Evolutionary conservation across 2,888 invertebrate species (phyloP), one percentile per base, ranked within the genome.

Genomic region (Galeruca laticollis): DNA sequence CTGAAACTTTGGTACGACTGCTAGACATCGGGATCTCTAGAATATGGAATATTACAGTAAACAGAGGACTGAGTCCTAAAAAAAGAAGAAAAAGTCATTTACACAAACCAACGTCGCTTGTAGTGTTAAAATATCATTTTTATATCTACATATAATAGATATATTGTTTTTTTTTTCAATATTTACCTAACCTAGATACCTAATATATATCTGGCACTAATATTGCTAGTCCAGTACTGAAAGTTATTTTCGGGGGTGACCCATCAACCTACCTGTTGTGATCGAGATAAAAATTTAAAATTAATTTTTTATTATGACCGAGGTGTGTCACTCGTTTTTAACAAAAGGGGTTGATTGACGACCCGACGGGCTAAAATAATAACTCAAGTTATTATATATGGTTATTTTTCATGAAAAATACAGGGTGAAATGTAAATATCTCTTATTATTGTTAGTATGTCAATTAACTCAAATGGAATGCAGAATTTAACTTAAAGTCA

Each of bases 201-300:
- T n/a, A 26, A 26, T 5, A 26, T 5, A 6, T 2, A 26, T 0
- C 3, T 26, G 26, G 3, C 6, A 26, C 26, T 26, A 5, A 6
- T 26, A 26, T 18, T 1, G 18, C 47, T 47, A 52, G 26, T 52
- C 26, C 68, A 31, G 6, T 13, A n/a, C 52, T 52, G 26, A 26
- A 26, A 26, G 2, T 26, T 20, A 52, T 61, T 31, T 54, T 71
- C 20, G 68, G 73, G 74, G 74, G 65, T 73, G 74, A 73, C 73
- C 71, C 69, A 68, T 69, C 72, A 66, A 74, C 73, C 74, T 76
- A 76, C 76, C 76, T 76, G 75, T 77, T 73, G 67, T 15, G 52
- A 52, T 60, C 37, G 62, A 77, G 75, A 77, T 76, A 76, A 74
- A 75, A 67, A 67, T 70, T 70, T 70, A 71, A 75, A 73, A 75